Conservation (phyloP, 2,113 vertebrate genomes). For the Vidua chalybeata region DNA sequence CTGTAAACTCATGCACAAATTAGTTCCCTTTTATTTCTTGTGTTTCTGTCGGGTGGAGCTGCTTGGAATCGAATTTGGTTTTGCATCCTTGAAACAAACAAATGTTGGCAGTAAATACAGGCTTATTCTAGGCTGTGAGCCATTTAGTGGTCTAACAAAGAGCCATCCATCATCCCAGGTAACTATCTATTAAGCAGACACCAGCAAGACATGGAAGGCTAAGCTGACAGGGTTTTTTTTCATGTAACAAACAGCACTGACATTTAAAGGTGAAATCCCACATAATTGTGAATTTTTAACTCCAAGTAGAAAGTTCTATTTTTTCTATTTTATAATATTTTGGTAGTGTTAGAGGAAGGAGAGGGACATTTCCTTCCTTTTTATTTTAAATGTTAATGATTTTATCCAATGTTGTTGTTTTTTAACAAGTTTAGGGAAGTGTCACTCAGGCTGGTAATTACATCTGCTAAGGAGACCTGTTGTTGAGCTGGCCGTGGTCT, state of each 20-base stretch:
- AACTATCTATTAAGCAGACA: constrained; percentile 72
- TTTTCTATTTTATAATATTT: constrained; percentile 27
- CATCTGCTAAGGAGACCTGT: constrained; percentile 41
- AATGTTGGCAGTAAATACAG: constrained; percentile 38
- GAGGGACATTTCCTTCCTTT: not conserved
- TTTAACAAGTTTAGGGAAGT: constrained; percentile 3
- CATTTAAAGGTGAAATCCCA: constrained; percentile 70
- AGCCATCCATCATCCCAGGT: constrained; percentile 61
- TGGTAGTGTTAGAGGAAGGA: not conserved
- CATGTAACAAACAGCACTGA: constrained; percentile 71
- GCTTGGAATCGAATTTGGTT: constrained; percentile 20
- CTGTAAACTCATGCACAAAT: constrained; percentile 50
- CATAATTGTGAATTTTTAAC: constrained; percentile 65
- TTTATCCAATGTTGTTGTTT: not conserved
- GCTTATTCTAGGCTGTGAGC: constrained; percentile 36
- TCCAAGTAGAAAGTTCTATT: constrained; percentile 29
- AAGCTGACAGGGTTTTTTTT: constrained; percentile 64
- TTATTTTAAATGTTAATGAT: not conserved
- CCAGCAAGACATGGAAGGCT: constrained; percentile 67
- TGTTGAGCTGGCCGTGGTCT: not conserved
- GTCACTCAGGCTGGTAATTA: constrained; percentile 12
- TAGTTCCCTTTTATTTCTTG: constrained; percentile 48
- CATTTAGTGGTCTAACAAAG: constrained; percentile 55
- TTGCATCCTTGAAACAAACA: constrained; percentile 60
- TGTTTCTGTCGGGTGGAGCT: constrained; percentile 37